Evolutionary conservation across 2,113 vertebrate species (phyloP), one percentile per base, ranked within the genome.

Genomic region (Cryptotis parvus): DNA sequence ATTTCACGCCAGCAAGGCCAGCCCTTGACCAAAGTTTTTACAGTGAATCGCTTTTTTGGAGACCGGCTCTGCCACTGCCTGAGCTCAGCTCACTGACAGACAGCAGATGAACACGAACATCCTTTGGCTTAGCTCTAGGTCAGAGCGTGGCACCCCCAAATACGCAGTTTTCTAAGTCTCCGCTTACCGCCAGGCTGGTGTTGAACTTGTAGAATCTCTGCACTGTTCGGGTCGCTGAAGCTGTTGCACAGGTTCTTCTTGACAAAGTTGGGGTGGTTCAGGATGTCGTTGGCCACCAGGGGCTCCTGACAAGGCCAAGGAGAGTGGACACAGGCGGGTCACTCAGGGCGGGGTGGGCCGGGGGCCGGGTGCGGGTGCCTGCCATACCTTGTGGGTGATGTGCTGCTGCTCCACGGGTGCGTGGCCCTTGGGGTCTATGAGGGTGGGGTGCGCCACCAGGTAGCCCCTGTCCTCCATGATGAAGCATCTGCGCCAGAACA

Each of bases 381-480:
- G 31, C 22, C 12, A 41, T 97, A 99, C 99, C 99, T 99, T 99
- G 97, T 99, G 99, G 0, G 99, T 99, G 83, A 99, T 99, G 97
- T 99, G 99, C 95, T 99, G 99, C 9, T 99, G 99, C 91, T 99
- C 99, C 94, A 99, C 99, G 0, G 99, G 99, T 0, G 99, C 99
- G 0, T 99, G 99, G 55, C 99, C 99, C 97, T 99, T 99, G 81
- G 99, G 99, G 96, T 99, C 99, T n/a, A 99, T 99, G 92, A 99
- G 98, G 29, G 99, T 99, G 0, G 99, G 99, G 70, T 99, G 99
- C 14, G 99, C 99, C 77, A 99, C 99, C 43, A 99, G 98, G 96
- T 99, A 99, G 7, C 99, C 99, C 95, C 99, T 98, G 98, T 99
- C 99, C 95, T 99, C 99, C 99, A 99, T 99, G 92, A 99, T 99